Evolutionary conservation across 2,113 vertebrate genomes (phyloP), one percentile per base, ranked within the genome.

Genomic region (Panthera tigris): DNA sequence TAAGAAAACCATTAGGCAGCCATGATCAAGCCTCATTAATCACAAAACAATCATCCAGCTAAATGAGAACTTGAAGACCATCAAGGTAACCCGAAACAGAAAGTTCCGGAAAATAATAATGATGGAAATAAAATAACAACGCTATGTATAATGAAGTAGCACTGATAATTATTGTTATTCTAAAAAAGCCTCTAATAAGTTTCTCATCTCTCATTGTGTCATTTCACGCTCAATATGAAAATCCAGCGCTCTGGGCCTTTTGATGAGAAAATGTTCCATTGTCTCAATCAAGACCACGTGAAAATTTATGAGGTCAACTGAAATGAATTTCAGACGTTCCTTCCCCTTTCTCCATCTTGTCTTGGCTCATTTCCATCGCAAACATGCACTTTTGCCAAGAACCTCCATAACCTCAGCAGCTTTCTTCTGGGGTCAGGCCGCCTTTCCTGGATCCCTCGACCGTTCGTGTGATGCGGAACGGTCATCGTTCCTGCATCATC

Each of bases 401-500:
- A 16, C 1, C 25, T 2, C 19, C 39, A 16, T 7, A 57, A 36
- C 21, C 0, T 36, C 2, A 19, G 52, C 29, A 45, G 11, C 15
- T 68, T 50, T 74, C 19, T 29, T 81, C n/a, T 1, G 39, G 65
- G 41, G 11, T 55, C 16, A 11, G 9, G 2, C 7, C 3, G 31
- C 16, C 3, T 14, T 27, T 16, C 41, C 3, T 2, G 78, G 45
- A 25, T 2, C 10, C n/a, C 57, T 80, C 5, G 25, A 31, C 11
- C 11, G 13, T 14, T 12, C 13, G 50, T 50, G 50, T 50, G 50
- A 50, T 50, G 50, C 11, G 13, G 13, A 50, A 14, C 3, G 50
- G 45, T 45, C 45, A 9, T 45, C 8, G 45, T 45, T 45, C 45
- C 45, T 45, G 45, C 45, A 45, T 45, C 45, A 45, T 45, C 50